Evolutionary conservation across 2,797 vertebrate genomes (phyloP), one percentile per base, ranked within the genome.

Genomic region (Microctenopoma stevenorrisi): DNA sequence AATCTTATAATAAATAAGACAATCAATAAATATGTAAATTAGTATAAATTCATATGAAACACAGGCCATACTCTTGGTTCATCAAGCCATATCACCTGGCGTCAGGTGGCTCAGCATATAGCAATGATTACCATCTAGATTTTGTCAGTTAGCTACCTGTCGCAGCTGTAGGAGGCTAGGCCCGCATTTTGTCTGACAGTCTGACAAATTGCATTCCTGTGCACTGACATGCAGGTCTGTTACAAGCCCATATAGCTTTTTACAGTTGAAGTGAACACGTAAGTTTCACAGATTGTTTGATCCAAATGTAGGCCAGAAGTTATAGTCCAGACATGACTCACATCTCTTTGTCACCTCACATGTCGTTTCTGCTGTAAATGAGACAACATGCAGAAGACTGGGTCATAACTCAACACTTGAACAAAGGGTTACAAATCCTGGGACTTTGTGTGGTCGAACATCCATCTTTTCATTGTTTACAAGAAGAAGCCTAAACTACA

Each of bases 101-200:
- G 11, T 82, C 77, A 77, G 76, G 57, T 68, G 58, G 67, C 56
- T 44, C 2, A 4, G 48, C n/a, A 46, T 30, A 46, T 53, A 68
- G 42, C 7, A 12, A 16, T 0, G 72, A 88, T 87, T 74, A 81
- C 25, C 68, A 89, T 86, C 87, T 83, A 55, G 68, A 83, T 68
- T 69, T 68, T 80, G 71, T 77, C 67, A 60, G 63, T 42, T 38
- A 15, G 35, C 63, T 81, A 83, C 65, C 67, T 86, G 73, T 57
- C 30, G 72, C 52, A n/a, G 43, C 42, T 55, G 33, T 50, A 14
- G 44, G 28, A 66, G 56, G 64, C 15, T 16, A 3, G 37, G 15
- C 18, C 50, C n/a, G 13, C 62, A 72, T 69, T 78, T 70, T 58
- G 62, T 79, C 66, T 62, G 65, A 52, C 53, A 67, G 73, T 73